Conservation (phyloP, 1,140 invertebrate genomes). For the Polypedilum vanderplanki region DNA sequence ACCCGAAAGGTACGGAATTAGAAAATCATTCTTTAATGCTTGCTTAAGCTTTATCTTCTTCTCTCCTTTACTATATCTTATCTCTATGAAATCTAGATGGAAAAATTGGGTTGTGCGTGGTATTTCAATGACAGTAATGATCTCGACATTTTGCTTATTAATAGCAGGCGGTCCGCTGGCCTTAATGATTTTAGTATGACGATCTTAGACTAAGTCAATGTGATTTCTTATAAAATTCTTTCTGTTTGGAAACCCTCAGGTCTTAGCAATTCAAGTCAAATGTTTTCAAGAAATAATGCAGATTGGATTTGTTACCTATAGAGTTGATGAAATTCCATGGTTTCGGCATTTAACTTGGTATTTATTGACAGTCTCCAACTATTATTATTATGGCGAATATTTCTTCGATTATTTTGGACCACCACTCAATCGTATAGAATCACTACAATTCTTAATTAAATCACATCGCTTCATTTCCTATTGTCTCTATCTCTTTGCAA, state of each 20-base stretch:
- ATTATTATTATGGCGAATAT: conserved; percentile 12
- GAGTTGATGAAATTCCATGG: background rate
- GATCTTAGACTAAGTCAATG: background rate
- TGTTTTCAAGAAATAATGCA: conserved; percentile 12
- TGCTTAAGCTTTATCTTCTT: background rate
- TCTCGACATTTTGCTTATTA: background rate
- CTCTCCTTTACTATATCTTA: no score
- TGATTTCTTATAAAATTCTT: background rate
- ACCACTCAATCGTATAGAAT: background rate
- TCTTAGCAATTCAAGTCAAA: background rate
- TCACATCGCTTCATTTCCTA: conserved; percentile 5
- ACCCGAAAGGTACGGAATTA: background rate
- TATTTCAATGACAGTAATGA: conserved; percentile 20
- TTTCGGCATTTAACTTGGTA: background rate
- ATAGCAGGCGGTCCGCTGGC: background rate
- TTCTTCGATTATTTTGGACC: background rate
- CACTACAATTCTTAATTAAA: conserved; percentile 3
- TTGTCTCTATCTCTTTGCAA: conserved; percentile 34
- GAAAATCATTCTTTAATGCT: no score
- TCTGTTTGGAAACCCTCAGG: background rate
- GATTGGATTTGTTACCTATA: background rate
- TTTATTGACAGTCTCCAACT: background rate
- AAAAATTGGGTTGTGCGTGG: background rate
- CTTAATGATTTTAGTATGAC: background rate
- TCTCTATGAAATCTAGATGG: background rate